phyloP scores from a whole-genome alignment of 2,113 vertebrate genomes.

The Hyaena hyaena region DNA sequence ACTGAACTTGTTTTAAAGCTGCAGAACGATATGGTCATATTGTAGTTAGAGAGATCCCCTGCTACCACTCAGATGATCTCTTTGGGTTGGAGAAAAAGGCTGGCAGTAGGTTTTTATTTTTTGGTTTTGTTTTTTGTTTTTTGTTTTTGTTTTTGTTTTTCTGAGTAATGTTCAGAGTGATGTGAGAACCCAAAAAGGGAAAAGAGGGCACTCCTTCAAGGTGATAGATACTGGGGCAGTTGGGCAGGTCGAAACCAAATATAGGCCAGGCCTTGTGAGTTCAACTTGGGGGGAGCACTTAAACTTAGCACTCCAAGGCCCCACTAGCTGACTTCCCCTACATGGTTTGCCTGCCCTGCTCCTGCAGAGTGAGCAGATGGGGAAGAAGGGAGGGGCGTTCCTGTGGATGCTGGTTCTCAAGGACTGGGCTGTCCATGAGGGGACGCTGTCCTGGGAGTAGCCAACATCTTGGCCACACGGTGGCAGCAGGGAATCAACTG shows the following conservation, averaged over 20 bases:
- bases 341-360: neutral
- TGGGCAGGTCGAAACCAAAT: neutral
- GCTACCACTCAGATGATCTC: neutral
- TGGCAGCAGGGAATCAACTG: conserved; percentile 62
- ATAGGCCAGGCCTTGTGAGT: neutral
- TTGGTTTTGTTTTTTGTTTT: neutral
- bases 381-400: neutral
- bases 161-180: neutral
- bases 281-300: neutral
- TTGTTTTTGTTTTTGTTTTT: no score
- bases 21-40: neutral
- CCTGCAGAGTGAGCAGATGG: neutral
- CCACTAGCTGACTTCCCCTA: neutral
- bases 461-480: neutral
- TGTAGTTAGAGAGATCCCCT: neutral
- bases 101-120: neutral
- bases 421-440: neutral
- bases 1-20: neutral
- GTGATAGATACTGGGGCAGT: neutral
- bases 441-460: neutral
- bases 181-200: neutral
- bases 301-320: neutral
- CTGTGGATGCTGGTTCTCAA: neutral
- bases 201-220: neutral
- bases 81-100: neutral